A percentile compares a stretch with the other conserved stretches of the same genome.
These are phyloP conservation scores for Pampusana beccarii DNA, from an alignment of 2,113 vertebrate species.

Conservation along the genomic window DNA sequence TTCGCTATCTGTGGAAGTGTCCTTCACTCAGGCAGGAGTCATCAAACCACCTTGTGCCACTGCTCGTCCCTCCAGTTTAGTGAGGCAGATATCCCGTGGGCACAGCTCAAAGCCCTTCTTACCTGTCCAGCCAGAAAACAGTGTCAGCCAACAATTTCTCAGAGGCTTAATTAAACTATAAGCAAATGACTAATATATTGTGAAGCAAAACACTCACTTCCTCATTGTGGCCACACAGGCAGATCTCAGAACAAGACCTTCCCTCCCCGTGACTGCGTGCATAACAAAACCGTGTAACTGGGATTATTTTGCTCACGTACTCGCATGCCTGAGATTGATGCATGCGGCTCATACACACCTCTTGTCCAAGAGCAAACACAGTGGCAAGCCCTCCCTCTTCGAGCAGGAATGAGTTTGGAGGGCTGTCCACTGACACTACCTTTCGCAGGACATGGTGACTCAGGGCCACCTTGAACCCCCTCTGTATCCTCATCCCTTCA, in stretches of 20 bases:
- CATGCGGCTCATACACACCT: neutral
- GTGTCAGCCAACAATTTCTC: neutral
- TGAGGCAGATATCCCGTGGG: neutral
- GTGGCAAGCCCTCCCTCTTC: neutral
- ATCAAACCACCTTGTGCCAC: neutral
- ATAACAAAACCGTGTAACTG: accelerated
- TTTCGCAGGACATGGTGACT: neutral
- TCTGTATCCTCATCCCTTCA: neutral
- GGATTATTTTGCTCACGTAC: neutral
- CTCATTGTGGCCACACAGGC: neutral
- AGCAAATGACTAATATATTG: constrained; percentile 12
- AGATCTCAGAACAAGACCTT: neutral
- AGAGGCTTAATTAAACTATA: constrained; percentile 5
- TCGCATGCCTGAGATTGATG: neutral
- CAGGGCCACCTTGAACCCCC: neutral
- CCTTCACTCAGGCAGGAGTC: neutral
- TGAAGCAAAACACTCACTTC: neutral
- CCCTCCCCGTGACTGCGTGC: accelerated
- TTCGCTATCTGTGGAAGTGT: neutral
- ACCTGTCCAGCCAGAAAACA: constrained; percentile 18
- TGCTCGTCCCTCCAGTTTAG: neutral
- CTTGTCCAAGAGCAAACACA: neutral
- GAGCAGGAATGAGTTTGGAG: neutral
- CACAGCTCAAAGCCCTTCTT: neutral
- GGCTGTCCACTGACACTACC: neutral